Base-by-base conservation (phyloP, 2,797 vertebrate genomes). In the Poliocrania exsul region DNA sequence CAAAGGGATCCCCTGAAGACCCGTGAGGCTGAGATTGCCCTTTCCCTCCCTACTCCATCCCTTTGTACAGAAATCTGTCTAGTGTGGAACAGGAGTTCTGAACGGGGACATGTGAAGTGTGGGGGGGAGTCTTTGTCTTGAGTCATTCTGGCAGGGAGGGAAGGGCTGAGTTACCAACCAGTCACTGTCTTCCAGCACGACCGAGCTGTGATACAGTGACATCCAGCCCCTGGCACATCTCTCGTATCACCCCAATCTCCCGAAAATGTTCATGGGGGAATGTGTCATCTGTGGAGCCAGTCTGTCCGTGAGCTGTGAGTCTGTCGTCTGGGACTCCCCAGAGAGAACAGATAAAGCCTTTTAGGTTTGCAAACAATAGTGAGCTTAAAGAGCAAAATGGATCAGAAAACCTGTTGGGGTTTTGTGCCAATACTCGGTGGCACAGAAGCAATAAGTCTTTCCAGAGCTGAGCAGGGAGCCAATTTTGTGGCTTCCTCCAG, bases 61-160 rank as follows among this genome's bases (percentile, higher is more conserved):
- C 73, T 90, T 90, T 92, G 70, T 92, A 53, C 47, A 16, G 65
- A 86, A 75, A 90, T 93, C 65, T 92, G 81, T 42, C 83, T 74
- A 31, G 58, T 19, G 80, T 81, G 92, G 61, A 95, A 33, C 81
- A 47, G 80, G 90, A 96, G 88, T 91, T 94, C 56, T 56, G 88
- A 78, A 69, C 82, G 2, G 92, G 86, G 78, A 78, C 74, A 33
- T 95, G 74, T 88, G 78, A 91, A 89, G 58, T 86, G 89, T 66
- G 83, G 86, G 28, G 86, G 28, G 86, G 86, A 93, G 88, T 94
- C 90, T 93, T 96, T 96, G 75, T 95, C 93, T 95, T 93, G 92
- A 95, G 86, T 92, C 83, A 90, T 95, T 75, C 93, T 69, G 83
- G 61, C 71, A 66, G 81, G 33, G 81, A 88, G 94, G 90, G 93